Evolutionary conservation across 2,113 vertebrate species (phyloP).

Genomic region (Capra hircus): DNA sequence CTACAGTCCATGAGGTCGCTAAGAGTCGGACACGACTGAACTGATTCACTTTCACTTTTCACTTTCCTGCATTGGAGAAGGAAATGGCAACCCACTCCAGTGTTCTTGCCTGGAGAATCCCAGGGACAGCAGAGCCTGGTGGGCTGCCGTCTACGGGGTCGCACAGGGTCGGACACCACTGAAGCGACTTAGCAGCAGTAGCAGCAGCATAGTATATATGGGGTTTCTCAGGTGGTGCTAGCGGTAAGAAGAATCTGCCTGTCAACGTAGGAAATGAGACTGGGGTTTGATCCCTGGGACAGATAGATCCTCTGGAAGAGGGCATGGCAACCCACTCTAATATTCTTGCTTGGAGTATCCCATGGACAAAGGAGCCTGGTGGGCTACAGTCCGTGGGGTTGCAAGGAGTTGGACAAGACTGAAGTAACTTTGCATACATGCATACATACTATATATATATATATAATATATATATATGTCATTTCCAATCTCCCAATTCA

Average conservation of each 20-base stretch:
- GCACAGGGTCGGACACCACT: no score
- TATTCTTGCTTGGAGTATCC: background rate
- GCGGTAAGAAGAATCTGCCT: background rate
- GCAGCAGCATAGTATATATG: background rate
- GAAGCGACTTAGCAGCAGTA: no score
- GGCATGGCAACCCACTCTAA: background rate
- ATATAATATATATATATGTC: no score
- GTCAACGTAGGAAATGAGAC: background rate
- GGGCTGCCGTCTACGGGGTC: no score
- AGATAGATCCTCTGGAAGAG: background rate
- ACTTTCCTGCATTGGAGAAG: no score
- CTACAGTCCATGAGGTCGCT: no score
- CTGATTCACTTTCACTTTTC: no score
- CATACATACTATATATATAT: background rate
- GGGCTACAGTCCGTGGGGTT: background rate
- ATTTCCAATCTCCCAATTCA: no score
- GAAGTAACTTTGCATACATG: background rate
- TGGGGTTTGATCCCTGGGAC: background rate
- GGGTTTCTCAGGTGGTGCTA: background rate
- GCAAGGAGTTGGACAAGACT: background rate
- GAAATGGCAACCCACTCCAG: no score
- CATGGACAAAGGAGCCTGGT: fast-evolving
- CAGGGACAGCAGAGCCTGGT: no score
- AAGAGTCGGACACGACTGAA: no score
- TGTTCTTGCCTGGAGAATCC: no score